These are phyloP conservation scores for Atrina japonica DNA, from an alignment of 2,888 invertebrate species.

Conservation along the genomic window DNA sequence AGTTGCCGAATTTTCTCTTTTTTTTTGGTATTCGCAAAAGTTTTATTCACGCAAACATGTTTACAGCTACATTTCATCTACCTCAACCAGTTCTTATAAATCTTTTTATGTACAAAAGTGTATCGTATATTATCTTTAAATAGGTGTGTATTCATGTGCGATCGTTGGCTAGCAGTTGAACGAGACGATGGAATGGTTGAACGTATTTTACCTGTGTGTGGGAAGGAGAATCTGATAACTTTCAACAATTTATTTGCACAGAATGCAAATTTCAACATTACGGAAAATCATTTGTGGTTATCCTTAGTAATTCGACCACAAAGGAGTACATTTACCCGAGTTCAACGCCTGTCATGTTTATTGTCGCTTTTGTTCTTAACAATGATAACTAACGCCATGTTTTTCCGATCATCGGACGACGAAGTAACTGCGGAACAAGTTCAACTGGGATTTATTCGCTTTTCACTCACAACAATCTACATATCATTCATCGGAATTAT, in stretches of 20 bases:
- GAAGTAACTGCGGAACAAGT: conserved; percentile 45
- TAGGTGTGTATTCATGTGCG: conserved; percentile 54
- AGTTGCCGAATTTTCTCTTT: no score
- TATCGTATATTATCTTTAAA: background rate
- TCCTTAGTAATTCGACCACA: conserved; percentile 80
- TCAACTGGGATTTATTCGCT: conserved; percentile 48
- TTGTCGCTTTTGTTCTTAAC: conserved; percentile 79
- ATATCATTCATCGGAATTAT: conserved; percentile 60
- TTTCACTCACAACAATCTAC: conserved; percentile 50
- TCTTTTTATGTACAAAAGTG: background rate
- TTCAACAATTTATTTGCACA: conserved; percentile 41
- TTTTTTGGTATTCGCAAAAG: no score
- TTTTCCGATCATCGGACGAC: conserved; percentile 66
- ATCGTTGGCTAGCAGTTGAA: conserved; percentile 54
- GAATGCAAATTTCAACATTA: conserved; percentile 56
- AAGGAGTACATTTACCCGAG: conserved; percentile 78
- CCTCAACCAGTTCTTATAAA: no score
- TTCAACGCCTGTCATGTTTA: conserved; percentile 76
- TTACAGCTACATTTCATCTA: no score
- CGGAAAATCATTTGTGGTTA: conserved; percentile 81
- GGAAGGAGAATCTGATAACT: conserved; percentile 18
- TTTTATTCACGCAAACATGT: no score
- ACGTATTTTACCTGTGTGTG: conserved; percentile 42
- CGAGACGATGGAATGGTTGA: conserved; percentile 40
- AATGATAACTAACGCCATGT: conserved; percentile 81